These are phyloP conservation scores for Paratrypauchen microcephalus DNA, from an alignment of 2,797 vertebrate genomes.

Conservation along the genomic window DNA sequence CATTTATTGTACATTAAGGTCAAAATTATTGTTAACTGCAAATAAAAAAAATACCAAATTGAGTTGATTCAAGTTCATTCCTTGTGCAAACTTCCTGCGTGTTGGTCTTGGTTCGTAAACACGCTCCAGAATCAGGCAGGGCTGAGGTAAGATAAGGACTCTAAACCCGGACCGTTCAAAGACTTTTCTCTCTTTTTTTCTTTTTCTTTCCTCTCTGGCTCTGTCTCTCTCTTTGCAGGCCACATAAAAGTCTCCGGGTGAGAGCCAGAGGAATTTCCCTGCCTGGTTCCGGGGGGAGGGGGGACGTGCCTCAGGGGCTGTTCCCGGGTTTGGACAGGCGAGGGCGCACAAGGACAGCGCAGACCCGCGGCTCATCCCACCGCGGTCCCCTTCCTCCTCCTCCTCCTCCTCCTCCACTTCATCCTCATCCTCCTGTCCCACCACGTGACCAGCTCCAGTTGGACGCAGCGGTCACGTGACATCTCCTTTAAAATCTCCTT, in stretches of 20 bases:
- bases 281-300: constrained; percentile 3
- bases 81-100: background rate
- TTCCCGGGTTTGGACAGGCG: constrained; percentile 73
- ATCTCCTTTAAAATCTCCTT: too few species aligned
- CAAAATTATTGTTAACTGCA: background rate
- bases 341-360: constrained; percentile 83
- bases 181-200: constrained; percentile 4
- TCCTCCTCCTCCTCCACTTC: background rate
- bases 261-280: constrained; percentile 70
- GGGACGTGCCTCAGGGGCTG: constrained; percentile 25
- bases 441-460: background rate
- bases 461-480: too few species aligned
- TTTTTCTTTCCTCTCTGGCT: background rate
- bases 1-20: background rate
- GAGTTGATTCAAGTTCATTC: background rate
- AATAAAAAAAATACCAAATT: background rate
- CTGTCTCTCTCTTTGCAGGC: constrained; percentile 22
- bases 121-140: background rate
- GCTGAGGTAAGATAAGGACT: constrained; percentile 13
- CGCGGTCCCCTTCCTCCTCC: constrained; percentile 12
- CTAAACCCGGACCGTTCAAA: background rate
- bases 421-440: constrained; percentile 9
- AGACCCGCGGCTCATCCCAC: constrained; percentile 44
- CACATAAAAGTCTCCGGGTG: constrained; percentile 54
- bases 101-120: background rate